Base-by-base conservation (phyloP, 2,113 vertebrate genomes). In the Trichomycterus rosablanca region DNA sequence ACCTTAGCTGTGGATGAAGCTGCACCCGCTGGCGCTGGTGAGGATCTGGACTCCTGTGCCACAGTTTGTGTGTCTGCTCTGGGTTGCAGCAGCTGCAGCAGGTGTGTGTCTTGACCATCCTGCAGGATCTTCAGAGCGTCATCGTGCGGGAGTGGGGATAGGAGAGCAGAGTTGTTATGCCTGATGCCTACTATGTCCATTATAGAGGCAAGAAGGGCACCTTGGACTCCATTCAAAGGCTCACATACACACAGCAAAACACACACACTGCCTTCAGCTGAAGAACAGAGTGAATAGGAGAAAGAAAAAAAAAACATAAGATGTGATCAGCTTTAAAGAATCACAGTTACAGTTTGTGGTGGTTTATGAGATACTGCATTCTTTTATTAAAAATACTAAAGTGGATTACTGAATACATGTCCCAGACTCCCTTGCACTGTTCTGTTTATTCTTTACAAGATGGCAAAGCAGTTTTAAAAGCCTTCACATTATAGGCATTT, bases 101-200 rank as follows among this genome's bases (percentile, higher is more conserved):
- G 49, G 28, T 76, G 51, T 2, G 63, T 63, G 67, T 85, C 83
- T 37, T 63, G 64, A 2, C 40, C 71, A 44, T 37, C 70, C 49
- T 16, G 69, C 5, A 88, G 79, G 43, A 86, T 52, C 43, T 76
- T 56, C 16, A 85, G 46, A 49, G 74, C 71, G 0, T 78, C 74
- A 0, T 73, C 53, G 42, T 81, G 20, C n/a, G 81, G 68, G 20
- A 86, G 74, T 16, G 70, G 14, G 0, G 76, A 11, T 1, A n/a
- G 43, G 1, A 44, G 28, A 1, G 18, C 63, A 12, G 52, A 5
- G 18, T 11, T 35, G 32, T 3, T 32, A 72, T 42, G 63, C 20
- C 72, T 74, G 32, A 81, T 66, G 51, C 76, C 83, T 50, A 80
- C 62, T 0, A 87, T 51, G 8, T 86, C 84, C 75, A 88, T 68